A percentile compares a stretch with the other conserved stretches of the same genome.
These are phyloP conservation scores for Caretta caretta DNA, from an alignment of 2,113 vertebrate genomes.

Conservation along the genomic window DNA sequence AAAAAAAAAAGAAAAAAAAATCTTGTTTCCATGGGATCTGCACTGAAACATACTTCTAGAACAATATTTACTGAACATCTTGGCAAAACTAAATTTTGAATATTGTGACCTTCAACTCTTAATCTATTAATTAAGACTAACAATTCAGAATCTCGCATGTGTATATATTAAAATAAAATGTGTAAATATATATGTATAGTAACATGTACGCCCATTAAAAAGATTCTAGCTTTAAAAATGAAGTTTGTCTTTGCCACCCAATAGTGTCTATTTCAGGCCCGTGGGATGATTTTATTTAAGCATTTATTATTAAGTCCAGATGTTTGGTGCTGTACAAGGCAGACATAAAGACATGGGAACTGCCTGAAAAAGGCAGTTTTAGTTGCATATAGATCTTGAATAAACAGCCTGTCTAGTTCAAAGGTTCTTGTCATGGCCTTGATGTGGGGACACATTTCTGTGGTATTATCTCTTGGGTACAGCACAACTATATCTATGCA, in stretches of 20 bases:
- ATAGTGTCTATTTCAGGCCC: neutral
- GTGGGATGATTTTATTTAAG: conserved; percentile 15
- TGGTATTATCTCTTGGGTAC: neutral
- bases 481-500: fast-evolving
- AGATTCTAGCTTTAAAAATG: neutral
- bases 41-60: neutral
- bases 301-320: conserved; percentile 25
- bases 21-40: fast-evolving
- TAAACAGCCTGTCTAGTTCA: conserved; percentile 14
- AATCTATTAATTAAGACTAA: conserved; percentile 4
- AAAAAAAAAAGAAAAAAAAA: neutral
- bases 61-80: neutral
- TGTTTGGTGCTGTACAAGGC: neutral
- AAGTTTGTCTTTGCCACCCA: neutral
- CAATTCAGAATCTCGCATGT: neutral
- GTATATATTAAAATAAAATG: neutral
- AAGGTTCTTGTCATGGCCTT: conserved; percentile 28
- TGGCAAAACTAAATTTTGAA: neutral
- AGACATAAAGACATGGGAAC: neutral
- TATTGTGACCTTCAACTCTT: neutral
- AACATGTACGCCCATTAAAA: neutral
- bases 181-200: neutral
- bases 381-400: neutral
- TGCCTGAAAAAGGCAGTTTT: neutral
- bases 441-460: conserved; percentile 5